Conservation (phyloP, 2,888 invertebrate genomes). For the Holacanthella duospinosa region DNA sequence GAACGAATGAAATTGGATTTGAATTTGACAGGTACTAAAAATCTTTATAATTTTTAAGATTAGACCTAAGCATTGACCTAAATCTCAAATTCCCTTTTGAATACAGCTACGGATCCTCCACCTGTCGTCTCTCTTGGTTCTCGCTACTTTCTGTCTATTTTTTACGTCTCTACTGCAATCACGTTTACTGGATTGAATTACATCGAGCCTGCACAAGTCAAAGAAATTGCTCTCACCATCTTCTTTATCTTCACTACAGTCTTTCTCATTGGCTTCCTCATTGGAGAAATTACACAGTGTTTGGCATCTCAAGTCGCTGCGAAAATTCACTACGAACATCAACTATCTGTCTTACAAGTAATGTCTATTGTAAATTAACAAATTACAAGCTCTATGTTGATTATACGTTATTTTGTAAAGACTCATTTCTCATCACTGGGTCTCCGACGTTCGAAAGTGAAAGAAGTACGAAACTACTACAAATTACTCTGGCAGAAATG, state of each 20-base stretch:
- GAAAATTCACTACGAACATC: constrained; percentile 33
- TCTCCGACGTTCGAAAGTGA: constrained; percentile 21
- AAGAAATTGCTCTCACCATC: constrained; percentile 22
- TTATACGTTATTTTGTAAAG: constrained; percentile 11
- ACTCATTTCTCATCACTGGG: constrained; percentile 24
- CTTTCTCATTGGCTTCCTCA: constrained; percentile 29
- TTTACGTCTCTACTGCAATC: constrained; percentile 28
- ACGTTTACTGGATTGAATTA: constrained; percentile 27
- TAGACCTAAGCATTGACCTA: not conserved
- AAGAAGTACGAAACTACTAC: constrained; percentile 25
- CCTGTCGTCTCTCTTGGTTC: constrained; percentile 13
- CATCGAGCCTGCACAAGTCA: constrained; percentile 15
- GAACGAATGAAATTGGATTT: not conserved
- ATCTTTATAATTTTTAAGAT: not conserved
- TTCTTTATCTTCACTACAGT: constrained; percentile 26
- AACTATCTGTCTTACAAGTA: constrained; percentile 30
- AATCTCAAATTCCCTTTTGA: not conserved
- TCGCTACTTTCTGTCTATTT: constrained; percentile 26
- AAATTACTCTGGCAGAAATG: constrained; percentile 23
- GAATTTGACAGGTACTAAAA: not conserved
- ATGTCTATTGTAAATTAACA: not conserved
- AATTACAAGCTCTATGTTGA: not conserved
- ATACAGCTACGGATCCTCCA: not conserved
- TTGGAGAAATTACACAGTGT: constrained; percentile 34
- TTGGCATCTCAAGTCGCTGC: constrained; percentile 30